Evolutionary conservation across 2,113 vertebrate species (phyloP), one percentile per base, ranked within the genome.

Genomic region (Cyprinodon tularosa): DNA sequence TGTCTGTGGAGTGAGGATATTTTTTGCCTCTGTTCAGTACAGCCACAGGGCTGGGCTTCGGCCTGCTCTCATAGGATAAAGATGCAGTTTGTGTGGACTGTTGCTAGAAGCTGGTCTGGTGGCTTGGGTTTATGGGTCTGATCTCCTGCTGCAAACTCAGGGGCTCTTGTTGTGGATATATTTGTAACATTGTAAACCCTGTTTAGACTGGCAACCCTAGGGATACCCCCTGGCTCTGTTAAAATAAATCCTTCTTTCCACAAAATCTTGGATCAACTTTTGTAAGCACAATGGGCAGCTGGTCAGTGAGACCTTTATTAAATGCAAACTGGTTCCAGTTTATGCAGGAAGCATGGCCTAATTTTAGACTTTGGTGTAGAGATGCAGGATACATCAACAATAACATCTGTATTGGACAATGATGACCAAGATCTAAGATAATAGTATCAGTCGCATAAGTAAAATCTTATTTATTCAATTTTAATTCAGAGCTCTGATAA

Each of bases 1-100:
- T 77, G 84, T 89, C 92, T 93, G 92, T 93, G 83, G 79, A 84
- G 84, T 42, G 13, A 62, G 77, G 81, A 65, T 90, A 91, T 92
- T 91, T 90, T 89, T 76, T 60, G 72, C 85, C 81, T 88, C 72
- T 85, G 89, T 87, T 86, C 85, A 79, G 80, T 75, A 38, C 80
- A 65, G 84, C 66, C 82, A 67, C 78, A 53, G 85, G 88, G 77
- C 81, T 68, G 90, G 85, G 76, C 80, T 8, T 67, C 75, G 63
- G 78, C 80, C 83, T 74, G 80, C 86, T 68, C 78, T 2, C 71
- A 66, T 73, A 20, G 86, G 76, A 91, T 91, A 91, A 89, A 92
- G 90, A 76, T 85, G 86, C 83, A 89, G 88, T 92, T 13, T 53
- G 91, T 91, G 82, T 72, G 80, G 77, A 73, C 53, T 65, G 36